Evolutionary conservation across 1,140 invertebrate genomes (phyloP), one percentile per base, ranked within the genome.

Genomic region (Pogonomyrmex californicus): DNA sequence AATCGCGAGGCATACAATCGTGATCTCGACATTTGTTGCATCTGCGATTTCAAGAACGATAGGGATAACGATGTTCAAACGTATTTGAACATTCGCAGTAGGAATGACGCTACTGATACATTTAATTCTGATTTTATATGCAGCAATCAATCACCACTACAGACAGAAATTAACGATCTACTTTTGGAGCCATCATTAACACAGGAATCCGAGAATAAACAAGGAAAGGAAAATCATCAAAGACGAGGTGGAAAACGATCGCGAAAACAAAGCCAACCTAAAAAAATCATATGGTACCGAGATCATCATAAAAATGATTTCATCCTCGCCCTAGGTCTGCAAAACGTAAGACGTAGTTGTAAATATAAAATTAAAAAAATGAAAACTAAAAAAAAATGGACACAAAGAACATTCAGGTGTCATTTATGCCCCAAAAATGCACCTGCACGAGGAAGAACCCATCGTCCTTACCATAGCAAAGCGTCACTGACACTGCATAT

Each of bases 401-500:
- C 17, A 0, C 36, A n/a, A 0, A 78, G 30, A 4, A 6, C 70
- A 54, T 70, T 92, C 6, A 91, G 87, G 49, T 94, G 93, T 77
- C 85, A 85, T 5, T 78, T 85, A 3, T 94, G 93, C 47, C 92
- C 92, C 2, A 66, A 66, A 4, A 41, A 86, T 6, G 79, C 90
- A 0, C 41, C 62, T 0, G 92, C 92, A 5, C 88, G 92, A 12
- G 92, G 88, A 6, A 36, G 56, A 41, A 58, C 23, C 6, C 54
- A 41, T 36, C 10, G 65, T 58, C 94, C 94, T 0, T 96, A 96
- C 81, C 96, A 96, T 62, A 96, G 93, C 4, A 93, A 92, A 14
- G 93, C 93, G 17, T 96, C 95, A 0, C 82, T 96, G 62, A 87
- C 93, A 0, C 79, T 96, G 36, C 96, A 96, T 87, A 92, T 90